A percentile compares a stretch with the other conserved stretches of the same genome.
phyloP scores from a whole-genome alignment of 92 coral and sea anemone species.

The Zoanthus solanderi region DNA sequence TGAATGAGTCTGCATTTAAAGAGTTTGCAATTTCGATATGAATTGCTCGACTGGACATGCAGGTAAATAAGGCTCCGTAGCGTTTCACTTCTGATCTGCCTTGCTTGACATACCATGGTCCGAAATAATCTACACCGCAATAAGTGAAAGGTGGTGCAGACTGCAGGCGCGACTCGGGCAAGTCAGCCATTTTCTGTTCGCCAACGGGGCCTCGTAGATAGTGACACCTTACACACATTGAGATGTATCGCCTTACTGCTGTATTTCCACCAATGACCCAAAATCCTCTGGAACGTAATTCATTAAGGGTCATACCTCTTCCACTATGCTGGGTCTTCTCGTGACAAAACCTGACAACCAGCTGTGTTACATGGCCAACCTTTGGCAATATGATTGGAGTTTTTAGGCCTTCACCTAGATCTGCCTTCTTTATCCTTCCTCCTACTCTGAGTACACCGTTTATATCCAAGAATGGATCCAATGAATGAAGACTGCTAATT shows the following conservation, averaged over 20 bases:
- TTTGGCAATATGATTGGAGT: constrained; percentile 42
- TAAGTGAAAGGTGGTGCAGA: too few relatives aligned
- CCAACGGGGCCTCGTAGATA: constrained; percentile 6
- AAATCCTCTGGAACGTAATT: neutral
- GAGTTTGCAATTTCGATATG: constrained; percentile 25
- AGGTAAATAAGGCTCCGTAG: neutral
- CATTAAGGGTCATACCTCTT: too few relatives aligned
- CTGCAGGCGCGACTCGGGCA: neutral
- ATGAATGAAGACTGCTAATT: neutral
- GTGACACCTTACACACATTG: constrained; percentile 34
- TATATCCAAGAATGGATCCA: too few relatives aligned
- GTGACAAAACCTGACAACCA: constrained; percentile 21
- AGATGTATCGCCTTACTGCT: neutral
- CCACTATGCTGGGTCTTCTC: too few relatives aligned
- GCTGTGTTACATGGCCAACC: constrained; percentile 23
- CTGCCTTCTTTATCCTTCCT: constrained; percentile 51
- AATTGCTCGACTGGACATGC: constrained; percentile 31
- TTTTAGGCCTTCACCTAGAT: constrained; percentile 19
- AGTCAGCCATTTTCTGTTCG: neutral
- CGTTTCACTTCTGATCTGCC: constrained; percentile 48
- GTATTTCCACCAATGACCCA: constrained; percentile 40
- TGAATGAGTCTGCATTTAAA: constrained; percentile 15
- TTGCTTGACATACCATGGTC: constrained; percentile 21
- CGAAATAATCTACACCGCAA: constrained; percentile 35
- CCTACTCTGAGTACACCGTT: constrained; percentile 53